Evolutionary conservation across 92 coral and sea anemone genomes (phyloP), one percentile per base, ranked within the genome.

Genomic region (Chrysogorgia sp.): DNA sequence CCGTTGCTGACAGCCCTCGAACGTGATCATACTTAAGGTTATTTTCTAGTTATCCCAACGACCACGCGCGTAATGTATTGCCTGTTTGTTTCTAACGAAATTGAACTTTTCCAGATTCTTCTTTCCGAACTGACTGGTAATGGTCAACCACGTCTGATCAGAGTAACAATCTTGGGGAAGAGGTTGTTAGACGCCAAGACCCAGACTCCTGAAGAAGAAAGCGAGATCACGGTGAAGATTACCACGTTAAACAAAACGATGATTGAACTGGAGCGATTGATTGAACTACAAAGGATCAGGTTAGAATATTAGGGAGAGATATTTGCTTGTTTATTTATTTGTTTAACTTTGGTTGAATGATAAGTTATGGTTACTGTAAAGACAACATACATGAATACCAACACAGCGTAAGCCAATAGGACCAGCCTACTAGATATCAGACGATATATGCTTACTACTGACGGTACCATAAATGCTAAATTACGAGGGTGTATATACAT

Each of bases 241-340:
- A 72, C 64, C 48, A 72, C 53, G 52, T 72, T 72, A 9, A 52
- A 47, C 2, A 72, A 55, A 24, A 34, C 50, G 4, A 34, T 72
- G 79, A 40, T 52, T 72, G 64, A 52, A 34, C 20, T 72, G 15
- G 79, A 72, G 33, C 79, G 65, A 10, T 0, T 17, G 35, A 59
- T 72, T 24, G 79, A 72, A 34, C 52, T 72, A 0, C 79, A 72
- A 1, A 52, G 52, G 25, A 72, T 72, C 34, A 72, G 79, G 79
- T 72, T 31, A 12, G 29, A 23, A 23, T 3, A 17, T 17, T 20
- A 3, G 26, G 3, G 20, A 20, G 3, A 5, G 5, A 17, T 7
- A 23, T 23, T 6, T 20, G 20, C 26, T 17, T 7, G 4, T 9
- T 43, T 3, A 20, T 52, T 7, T 3, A 52, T 52, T 7, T 23